Evolutionary conservation across 2,797 vertebrate species (phyloP).

Genomic region (Cheirogaleus major): DNA sequence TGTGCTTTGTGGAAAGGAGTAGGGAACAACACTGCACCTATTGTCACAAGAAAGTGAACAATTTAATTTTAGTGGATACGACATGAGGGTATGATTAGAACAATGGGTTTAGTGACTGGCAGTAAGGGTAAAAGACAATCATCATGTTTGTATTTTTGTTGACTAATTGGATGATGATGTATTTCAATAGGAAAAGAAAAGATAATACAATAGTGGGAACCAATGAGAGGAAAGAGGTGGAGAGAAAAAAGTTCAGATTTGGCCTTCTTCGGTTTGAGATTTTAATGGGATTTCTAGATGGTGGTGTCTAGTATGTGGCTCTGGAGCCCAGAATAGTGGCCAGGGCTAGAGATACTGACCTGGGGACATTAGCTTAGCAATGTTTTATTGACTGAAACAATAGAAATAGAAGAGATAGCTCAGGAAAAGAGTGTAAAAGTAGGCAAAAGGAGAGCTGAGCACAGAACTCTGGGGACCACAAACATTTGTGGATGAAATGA

Average conservation of each 20-base stretch:
- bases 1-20: not conserved
- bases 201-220: not conserved
- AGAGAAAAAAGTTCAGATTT: not conserved
- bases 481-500: not conserved
- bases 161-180: not conserved
- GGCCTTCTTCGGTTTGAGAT: not conserved
- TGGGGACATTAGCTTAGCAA: not conserved
- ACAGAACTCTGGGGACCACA: not conserved
- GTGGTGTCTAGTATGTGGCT: not conserved
- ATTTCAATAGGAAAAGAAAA: not conserved
- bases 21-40: not conserved
- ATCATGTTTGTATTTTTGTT: not conserved
- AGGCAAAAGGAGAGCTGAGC: not conserved
- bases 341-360: not conserved
- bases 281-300: not conserved
- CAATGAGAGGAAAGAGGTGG: not conserved
- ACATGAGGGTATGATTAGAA: not conserved
- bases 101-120: not conserved
- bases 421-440: not conserved
- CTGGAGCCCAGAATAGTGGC: too few relatives aligned
- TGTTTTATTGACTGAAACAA: not conserved
- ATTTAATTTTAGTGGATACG: not conserved
- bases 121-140: not conserved
- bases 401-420: not conserved
- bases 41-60: not conserved